Evolutionary conservation across 2,888 invertebrate species (phyloP).

Genomic region (Leptodirus hochenwartii): DNA sequence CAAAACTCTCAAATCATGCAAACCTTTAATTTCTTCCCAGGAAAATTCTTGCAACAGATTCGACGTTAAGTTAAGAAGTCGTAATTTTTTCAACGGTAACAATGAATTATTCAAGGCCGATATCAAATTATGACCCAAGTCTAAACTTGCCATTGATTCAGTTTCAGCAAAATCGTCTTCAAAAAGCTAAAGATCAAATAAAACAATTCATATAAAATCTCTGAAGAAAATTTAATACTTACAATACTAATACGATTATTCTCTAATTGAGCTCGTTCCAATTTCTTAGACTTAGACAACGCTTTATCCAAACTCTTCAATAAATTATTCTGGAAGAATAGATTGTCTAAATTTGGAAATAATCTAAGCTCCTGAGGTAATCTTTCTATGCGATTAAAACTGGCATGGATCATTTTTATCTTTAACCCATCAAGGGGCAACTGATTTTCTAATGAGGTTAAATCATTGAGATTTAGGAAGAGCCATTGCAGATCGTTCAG

Average conservation of each 20-base stretch:
- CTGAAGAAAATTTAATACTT: conserved; percentile 20
- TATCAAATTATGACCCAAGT: conserved; percentile 55
- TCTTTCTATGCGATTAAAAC: conserved; percentile 49
- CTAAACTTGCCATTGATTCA: conserved; percentile 46
- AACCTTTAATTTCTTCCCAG: conserved; percentile 57
- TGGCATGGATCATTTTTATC: conserved; percentile 51
- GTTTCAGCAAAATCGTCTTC: conserved; percentile 61
- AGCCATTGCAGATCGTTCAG: conserved; percentile 58
- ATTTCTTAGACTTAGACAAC: conserved; percentile 44
- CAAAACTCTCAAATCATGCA: conserved; percentile 48
- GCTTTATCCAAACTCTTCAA: conserved; percentile 53
- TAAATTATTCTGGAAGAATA: conserved; percentile 56
- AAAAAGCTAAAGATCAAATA: conserved; percentile 33
- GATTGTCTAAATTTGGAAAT: conserved; percentile 46
- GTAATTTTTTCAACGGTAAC: conserved; percentile 44
- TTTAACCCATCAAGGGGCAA: conserved; percentile 48
- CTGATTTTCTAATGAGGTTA: conserved; percentile 57
- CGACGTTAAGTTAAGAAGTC: conserved; percentile 54
- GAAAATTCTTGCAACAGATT: conserved; percentile 63
- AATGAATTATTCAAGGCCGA: conserved; percentile 55
- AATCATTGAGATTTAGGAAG: conserved; percentile 58
- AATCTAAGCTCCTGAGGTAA: conserved; percentile 54
- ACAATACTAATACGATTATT: conserved; percentile 59
- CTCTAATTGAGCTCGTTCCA: conserved; percentile 48
- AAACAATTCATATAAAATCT: conserved; percentile 3